phyloP scores from a whole-genome alignment of 2,888 invertebrate genomes.

The Phaedon cochleariae region DNA sequence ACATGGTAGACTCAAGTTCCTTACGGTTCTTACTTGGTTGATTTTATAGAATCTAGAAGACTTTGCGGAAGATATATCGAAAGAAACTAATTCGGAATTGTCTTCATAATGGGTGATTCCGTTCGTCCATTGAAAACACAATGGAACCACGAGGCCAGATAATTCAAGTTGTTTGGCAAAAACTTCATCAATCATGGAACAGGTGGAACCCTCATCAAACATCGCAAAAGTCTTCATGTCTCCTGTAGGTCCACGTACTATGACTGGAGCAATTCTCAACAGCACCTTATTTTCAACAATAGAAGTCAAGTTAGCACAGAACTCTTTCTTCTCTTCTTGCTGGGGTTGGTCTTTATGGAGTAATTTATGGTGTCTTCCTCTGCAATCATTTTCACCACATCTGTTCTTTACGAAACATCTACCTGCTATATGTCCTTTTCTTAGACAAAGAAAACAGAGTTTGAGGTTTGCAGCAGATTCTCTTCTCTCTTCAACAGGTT shows the following conservation, averaged over 20 bases:
- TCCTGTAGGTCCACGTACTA: constrained; percentile 6
- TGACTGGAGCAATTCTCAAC: background rate
- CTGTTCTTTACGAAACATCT: too few species aligned
- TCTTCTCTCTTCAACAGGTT: background rate
- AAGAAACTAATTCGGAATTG: background rate
- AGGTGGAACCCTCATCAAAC: constrained; percentile 5
- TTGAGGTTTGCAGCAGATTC: background rate
- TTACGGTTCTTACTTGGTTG: background rate
- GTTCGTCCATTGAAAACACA: constrained; percentile 2
- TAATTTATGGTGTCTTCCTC: background rate
- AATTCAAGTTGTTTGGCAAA: background rate
- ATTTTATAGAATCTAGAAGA: background rate
- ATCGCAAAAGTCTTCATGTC: constrained; percentile 6
- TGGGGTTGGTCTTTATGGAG: background rate
- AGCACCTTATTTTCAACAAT: background rate
- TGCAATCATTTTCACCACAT: background rate
- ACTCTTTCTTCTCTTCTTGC: background rate
- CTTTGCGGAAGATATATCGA: background rate
- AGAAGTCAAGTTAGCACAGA: background rate
- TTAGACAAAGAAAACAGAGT: background rate
- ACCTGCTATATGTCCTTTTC: background rate
- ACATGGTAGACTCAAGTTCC: background rate
- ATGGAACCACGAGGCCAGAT: background rate
- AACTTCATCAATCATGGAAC: background rate
- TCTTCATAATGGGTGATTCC: background rate